A percentile compares a stretch with the other conserved stretches of the same genome.
Evolutionary conservation across 2,113 vertebrate genomes (phyloP).

Genomic region (Tonatia bakeri): DNA sequence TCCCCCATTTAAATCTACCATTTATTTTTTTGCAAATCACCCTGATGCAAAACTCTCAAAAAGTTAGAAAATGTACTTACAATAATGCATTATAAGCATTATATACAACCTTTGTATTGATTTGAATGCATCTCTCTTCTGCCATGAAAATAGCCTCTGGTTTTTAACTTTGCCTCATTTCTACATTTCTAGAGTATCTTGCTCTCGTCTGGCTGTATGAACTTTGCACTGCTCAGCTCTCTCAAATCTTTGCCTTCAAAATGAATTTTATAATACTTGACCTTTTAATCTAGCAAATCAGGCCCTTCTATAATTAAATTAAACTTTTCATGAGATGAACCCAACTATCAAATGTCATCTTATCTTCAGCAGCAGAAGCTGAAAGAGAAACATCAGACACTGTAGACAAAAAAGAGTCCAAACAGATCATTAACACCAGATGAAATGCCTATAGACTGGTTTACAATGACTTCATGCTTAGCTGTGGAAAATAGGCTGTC

Average conservation of each 20-base stretch:
- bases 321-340: constrained; percentile 65
- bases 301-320: constrained; percentile 64
- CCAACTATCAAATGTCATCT: constrained; percentile 70
- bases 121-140: not conserved
- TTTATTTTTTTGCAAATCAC: not conserved
- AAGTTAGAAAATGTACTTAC: not conserved
- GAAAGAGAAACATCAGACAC: constrained; percentile 59
- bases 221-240: not conserved
- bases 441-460: constrained; percentile 54
- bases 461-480: constrained; percentile 61
- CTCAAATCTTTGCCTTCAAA: constrained; percentile 28
- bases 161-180: not conserved
- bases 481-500: constrained; percentile 68
- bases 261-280: constrained; percentile 62
- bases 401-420: constrained; percentile 56
- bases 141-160: not conserved
- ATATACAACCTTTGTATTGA: not conserved
- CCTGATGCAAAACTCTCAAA: not conserved
- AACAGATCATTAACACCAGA: constrained; percentile 69
- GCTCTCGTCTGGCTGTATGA: not conserved
- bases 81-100: not conserved
- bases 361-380: constrained; percentile 55
- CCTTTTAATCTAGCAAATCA: constrained; percentile 68
- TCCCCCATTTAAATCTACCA: not conserved
- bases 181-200: not conserved